Evolutionary conservation across 2,113 vertebrate species (phyloP).

Genomic region (Struthio camelus): DNA sequence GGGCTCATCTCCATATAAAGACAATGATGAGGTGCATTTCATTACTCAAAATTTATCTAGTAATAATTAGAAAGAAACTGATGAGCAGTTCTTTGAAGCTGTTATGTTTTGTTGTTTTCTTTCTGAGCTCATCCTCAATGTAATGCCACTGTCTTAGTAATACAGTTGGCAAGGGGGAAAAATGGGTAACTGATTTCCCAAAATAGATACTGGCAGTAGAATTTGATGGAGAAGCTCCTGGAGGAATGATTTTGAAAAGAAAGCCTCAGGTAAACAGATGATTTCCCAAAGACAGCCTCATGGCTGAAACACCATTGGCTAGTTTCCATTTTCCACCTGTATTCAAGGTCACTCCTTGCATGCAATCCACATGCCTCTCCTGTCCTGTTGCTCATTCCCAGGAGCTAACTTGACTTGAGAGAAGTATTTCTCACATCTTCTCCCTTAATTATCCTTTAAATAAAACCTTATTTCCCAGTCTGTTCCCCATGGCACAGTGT

Average conservation of each 20-base stretch:
- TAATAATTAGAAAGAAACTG: not conserved
- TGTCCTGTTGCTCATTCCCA: not conserved
- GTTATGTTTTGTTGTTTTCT: not conserved
- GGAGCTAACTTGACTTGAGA: not conserved
- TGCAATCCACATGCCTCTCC: not conserved
- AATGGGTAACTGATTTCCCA: not conserved
- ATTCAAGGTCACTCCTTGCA: not conserved
- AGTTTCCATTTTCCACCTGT: not conserved
- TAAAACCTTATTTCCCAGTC: conserved; percentile 4
- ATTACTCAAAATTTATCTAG: conserved; percentile 26
- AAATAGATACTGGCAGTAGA: not conserved
- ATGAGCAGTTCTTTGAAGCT: not conserved
- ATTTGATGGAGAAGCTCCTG: not conserved
- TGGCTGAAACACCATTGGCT: not conserved
- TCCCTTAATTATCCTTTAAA: conserved; percentile 8
- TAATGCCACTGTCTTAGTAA: not conserved
- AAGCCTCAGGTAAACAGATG: not conserved
- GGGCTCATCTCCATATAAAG: conserved; percentile 84
- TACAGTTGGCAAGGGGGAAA: not conserved
- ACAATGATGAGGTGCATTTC: conserved; percentile 82
- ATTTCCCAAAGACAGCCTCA: not conserved
- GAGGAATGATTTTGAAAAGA: not conserved
- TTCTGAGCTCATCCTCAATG: not conserved
- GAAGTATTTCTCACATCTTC: not conserved
- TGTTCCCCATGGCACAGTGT: not conserved